Conservation (phyloP, 2,888 invertebrate genomes). For the Drosophila mimica region DNA sequence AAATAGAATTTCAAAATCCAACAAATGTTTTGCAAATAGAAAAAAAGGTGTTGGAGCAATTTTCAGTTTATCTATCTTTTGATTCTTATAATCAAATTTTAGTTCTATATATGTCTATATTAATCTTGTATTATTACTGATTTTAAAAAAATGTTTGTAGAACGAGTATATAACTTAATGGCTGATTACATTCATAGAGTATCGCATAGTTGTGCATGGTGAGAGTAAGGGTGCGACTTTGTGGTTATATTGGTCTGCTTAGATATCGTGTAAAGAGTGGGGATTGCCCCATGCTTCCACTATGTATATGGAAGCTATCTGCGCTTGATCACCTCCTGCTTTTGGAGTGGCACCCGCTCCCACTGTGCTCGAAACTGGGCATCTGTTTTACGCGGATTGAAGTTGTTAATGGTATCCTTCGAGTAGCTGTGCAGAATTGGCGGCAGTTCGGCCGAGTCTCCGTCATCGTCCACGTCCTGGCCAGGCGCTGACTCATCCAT, state of each 20-base stretch:
- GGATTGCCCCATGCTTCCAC: no score
- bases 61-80: background rate
- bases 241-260: background rate
- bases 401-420: conserved; percentile 64
- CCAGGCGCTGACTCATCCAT: conserved; percentile 57
- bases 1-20: no score
- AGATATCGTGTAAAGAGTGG: background rate
- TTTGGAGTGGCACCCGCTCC: conserved; percentile 61
- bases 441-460: conserved; percentile 57
- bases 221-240: background rate
- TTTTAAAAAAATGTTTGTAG: background rate
- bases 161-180: background rate
- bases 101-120: background rate
- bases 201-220: background rate
- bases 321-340: conserved; percentile 65
- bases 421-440: conserved; percentile 47
- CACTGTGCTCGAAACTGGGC: conserved; percentile 58
- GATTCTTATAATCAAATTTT: background rate
- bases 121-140: background rate
- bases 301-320: conserved; percentile 11
- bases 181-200: background rate
- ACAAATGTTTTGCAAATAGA: no score
- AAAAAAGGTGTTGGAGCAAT: background rate
- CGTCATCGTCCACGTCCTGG: conserved; percentile 39
- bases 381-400: conserved; percentile 64